These are phyloP conservation scores for Biston betularia DNA, from an alignment of 2,888 invertebrate genomes.

Conservation along the genomic window DNA sequence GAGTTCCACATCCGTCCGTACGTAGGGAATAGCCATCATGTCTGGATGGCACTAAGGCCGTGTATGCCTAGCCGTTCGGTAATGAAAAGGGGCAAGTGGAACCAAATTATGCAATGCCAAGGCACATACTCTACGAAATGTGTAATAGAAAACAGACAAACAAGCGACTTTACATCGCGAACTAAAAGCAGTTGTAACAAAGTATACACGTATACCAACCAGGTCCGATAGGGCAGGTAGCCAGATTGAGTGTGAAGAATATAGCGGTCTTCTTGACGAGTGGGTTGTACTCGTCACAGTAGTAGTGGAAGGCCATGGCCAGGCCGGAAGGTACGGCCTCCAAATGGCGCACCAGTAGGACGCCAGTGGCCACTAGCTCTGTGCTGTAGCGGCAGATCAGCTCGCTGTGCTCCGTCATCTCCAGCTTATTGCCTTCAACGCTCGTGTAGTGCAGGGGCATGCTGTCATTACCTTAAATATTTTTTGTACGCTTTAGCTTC, in stretches of 20 bases:
- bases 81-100: too few species aligned
- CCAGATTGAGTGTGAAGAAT: slow-evolving; percentile 76
- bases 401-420: slow-evolving; percentile 66
- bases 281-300: slow-evolving; percentile 81
- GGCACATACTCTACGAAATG: too few species aligned
- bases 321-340: slow-evolving; percentile 70
- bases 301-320: slow-evolving; percentile 83
- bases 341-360: slow-evolving; percentile 73
- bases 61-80: too few species aligned
- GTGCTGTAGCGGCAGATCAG: slow-evolving; percentile 65
- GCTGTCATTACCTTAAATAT: slow-evolving; percentile 65
- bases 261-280: slow-evolving; percentile 76
- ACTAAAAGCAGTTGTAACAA: not conserved
- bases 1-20: too few species aligned
- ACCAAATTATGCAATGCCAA: too few species aligned
- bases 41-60: too few species aligned
- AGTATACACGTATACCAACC: slow-evolving; percentile 53
- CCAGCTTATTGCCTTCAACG: slow-evolving; percentile 61
- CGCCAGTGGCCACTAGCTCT: slow-evolving; percentile 66
- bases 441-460: slow-evolving; percentile 58
- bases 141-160: too few species aligned
- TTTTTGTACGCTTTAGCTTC: not conserved
- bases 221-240: slow-evolving; percentile 60
- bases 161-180: too few species aligned
- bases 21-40: too few species aligned